phyloP scores from a whole-genome alignment of 23 tunicate genomes.

The Trididemnum clinides region DNA sequence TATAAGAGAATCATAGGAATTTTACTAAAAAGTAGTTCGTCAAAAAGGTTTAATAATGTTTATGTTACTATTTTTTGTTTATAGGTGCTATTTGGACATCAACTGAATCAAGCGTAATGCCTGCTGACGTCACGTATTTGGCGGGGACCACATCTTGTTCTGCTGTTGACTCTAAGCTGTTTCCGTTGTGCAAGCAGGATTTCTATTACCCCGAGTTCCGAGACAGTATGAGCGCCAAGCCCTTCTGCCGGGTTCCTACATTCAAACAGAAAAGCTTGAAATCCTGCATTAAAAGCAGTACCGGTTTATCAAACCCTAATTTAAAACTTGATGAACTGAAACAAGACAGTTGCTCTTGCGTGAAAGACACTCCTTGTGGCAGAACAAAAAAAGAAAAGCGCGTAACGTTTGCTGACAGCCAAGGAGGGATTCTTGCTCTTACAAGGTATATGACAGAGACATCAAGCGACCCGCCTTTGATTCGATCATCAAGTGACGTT shows the following conservation, averaged over 20 bases:
- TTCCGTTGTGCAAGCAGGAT: not conserved
- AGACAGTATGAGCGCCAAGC: not conserved
- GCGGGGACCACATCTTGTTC: not conserved
- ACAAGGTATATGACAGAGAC: slow-evolving; percentile 62
- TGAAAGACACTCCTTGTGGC: not conserved
- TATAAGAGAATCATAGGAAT: too few species aligned
- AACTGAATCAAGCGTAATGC: not conserved
- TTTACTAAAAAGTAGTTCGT: too few species aligned
- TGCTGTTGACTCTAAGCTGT: not conserved
- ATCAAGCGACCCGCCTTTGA: slow-evolving; percentile 61
- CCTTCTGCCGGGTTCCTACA: not conserved
- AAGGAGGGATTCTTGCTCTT: slow-evolving; percentile 58
- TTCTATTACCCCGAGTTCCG: not conserved
- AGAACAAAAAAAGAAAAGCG: slow-evolving; percentile 26
- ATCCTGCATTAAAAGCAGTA: not conserved
- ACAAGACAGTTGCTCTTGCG: not conserved
- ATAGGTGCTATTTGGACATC: not conserved
- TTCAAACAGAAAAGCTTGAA: not conserved
- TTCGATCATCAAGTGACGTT: slow-evolving; percentile 28
- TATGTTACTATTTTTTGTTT: too few species aligned
- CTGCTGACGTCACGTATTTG: not conserved
- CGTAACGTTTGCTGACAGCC: slow-evolving; percentile 91
- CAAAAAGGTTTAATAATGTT: too few species aligned
- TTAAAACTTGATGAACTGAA: not conserved
- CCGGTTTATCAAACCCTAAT: not conserved